Evolutionary conservation across 1,140 invertebrate genomes (phyloP), one percentile per base, ranked within the genome.

Genomic region (Oryctes rhinoceros): DNA sequence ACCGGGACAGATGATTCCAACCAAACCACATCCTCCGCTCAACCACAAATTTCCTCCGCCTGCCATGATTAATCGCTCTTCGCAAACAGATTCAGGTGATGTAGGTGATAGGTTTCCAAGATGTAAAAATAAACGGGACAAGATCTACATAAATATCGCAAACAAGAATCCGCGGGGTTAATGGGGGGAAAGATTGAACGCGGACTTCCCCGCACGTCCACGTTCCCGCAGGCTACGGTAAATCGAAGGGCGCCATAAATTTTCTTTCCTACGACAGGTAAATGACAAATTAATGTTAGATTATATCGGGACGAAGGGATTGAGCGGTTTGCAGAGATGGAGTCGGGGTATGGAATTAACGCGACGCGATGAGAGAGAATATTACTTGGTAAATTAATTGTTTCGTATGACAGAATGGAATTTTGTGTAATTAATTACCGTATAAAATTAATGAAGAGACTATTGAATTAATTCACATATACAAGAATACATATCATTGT

Each of bases 381-480:
- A 59, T 59, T 59, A 59, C 53, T 59, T 59, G 15, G 15, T 18
- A 59, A 59, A 59, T 59, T 59, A 59, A 59, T 59, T 59, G 53
- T 59, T 59, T n/a, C 15, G n/a, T 18, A 59, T n/a, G 53, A 59
- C 53, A 18, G 15, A 59, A 59, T 59, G 53, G 53, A 59, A 59
- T n/a, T 59, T 18, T 59, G 53, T 13, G n/a, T 59, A 59, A 59
- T 59, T 59, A 59, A 59, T 59, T 59, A 59, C 53, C 53, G 18
- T 59, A 59, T 59, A 59, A 59, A 59, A 59, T 59, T 59, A 59
- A 59, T 59, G 53, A 59, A 59, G 53, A 59, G 53, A 18, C 13
- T 18, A 59, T 59, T 59, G 53, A 59, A 59, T 59, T 59, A 59
- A 18, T 59, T 59, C 15, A 18, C 53, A 6, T 18, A 59, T 59